Conservation (phyloP, 2,797 vertebrate genomes). For the Botia almorhae region DNA sequence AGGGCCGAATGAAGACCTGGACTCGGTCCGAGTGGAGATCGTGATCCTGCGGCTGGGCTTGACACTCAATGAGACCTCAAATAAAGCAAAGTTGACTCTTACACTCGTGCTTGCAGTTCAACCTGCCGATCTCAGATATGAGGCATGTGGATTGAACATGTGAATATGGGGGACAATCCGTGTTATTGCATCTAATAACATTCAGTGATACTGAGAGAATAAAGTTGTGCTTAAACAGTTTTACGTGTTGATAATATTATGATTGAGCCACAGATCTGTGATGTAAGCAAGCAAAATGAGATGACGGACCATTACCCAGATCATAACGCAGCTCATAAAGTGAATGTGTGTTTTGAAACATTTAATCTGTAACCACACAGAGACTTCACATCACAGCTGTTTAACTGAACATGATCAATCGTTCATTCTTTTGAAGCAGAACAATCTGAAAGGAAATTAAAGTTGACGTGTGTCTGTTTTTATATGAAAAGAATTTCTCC, state of each 20-base stretch:
- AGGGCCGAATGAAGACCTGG: slow-evolving; percentile 82
- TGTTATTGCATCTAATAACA: neutral
- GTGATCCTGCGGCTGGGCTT: slow-evolving; percentile 67
- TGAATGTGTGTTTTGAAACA: neutral
- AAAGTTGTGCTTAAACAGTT: neutral
- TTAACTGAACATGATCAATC: neutral
- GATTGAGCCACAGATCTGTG: slow-evolving; percentile 7
- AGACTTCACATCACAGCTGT: neutral
- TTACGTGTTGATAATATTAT: neutral
- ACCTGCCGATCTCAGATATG: slow-evolving; percentile 75
- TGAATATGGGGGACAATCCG: neutral
- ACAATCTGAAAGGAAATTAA: neutral
- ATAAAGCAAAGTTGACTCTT: slow-evolving; percentile 71
- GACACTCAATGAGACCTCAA: slow-evolving; percentile 73
- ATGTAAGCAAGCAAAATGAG: slow-evolving; percentile 4
- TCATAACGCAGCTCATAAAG: neutral
- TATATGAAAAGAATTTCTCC: neutral
- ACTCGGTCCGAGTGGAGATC: slow-evolving; percentile 72
- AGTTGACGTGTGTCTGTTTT: neutral
- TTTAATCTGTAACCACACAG: neutral
- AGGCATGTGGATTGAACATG: slow-evolving; percentile 73
- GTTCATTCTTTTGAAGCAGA: neutral
- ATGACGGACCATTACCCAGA: slow-evolving; percentile 1
- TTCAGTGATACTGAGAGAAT: neutral
- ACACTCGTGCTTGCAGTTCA: slow-evolving; percentile 82